Percentiles rank a stretch among this genome's conserved stretches.
Conservation (phyloP, 1,140 invertebrate genomes). For the Aleiodes sp. region DNA sequence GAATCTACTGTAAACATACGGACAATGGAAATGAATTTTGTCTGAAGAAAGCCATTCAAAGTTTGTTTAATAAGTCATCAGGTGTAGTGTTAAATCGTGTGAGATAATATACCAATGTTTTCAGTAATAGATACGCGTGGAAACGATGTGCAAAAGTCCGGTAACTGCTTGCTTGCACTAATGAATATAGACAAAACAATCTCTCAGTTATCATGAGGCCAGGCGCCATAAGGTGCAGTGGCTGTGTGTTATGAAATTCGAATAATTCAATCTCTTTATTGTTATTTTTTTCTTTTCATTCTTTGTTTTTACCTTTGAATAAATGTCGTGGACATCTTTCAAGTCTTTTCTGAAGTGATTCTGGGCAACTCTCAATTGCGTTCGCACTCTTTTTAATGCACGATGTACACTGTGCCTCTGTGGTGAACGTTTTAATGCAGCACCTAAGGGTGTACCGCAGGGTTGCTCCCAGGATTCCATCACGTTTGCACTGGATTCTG, state of each 20-base stretch:
- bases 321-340: constrained; percentile 55
- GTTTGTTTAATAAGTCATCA: constrained; percentile 12
- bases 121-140: constrained; percentile 28
- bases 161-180: neutral
- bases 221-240: neutral
- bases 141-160: constrained; percentile 1
- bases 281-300: neutral
- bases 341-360: constrained; percentile 54
- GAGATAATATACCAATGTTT: constrained; percentile 2
- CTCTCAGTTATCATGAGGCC: neutral
- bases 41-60: neutral
- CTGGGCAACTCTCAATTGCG: constrained; percentile 58
- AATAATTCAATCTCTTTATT: neutral
- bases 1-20: constrained; percentile 31
- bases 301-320: constrained; percentile 48
- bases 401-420: constrained; percentile 56
- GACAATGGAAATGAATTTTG: neutral
- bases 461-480: constrained; percentile 60
- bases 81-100: neutral
- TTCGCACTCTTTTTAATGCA: constrained; percentile 57
- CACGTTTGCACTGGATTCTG: constrained; percentile 31
- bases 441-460: constrained; percentile 52
- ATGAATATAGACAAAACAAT: neutral
- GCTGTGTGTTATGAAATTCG: neutral
- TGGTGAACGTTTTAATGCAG: constrained; percentile 43